Conservation (phyloP, 2,113 vertebrate genomes). For the Pelvicachromis taeniatus region DNA sequence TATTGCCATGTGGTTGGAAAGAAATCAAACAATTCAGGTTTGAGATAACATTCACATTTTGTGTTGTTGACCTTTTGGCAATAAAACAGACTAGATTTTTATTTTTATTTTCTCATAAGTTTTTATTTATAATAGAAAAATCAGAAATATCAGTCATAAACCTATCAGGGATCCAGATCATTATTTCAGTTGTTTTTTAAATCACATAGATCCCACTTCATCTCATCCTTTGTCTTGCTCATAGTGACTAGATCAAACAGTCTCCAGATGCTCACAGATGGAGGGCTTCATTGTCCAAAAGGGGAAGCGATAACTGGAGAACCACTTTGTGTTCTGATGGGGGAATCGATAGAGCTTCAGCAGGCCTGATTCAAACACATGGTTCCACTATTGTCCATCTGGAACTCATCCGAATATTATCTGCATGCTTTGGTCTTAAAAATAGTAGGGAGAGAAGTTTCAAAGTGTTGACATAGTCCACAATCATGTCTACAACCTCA, state of each 20-base stretch:
- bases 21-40: background rate
- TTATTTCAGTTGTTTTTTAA: background rate
- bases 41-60: background rate
- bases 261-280: background rate
- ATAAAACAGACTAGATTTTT: background rate
- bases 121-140: background rate
- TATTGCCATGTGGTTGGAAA: background rate
- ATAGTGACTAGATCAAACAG: background rate
- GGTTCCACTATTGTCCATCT: conserved; percentile 55
- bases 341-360: conserved; percentile 22
- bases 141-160: background rate
- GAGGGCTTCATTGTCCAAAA: conserved; percentile 3
- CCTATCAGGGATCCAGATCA: background rate
- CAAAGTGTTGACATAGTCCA: background rate
- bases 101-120: background rate
- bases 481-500: background rate
- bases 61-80: background rate
- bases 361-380: conserved; percentile 35
- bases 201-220: background rate
- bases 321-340: conserved; percentile 31
- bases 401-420: conserved; percentile 58
- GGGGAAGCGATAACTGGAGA: conserved; percentile 24
- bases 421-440: conserved; percentile 40
- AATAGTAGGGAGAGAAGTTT: conserved; percentile 20
- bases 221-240: background rate